These are phyloP conservation scores for Toxotes chatareus DNA, from an alignment of 2,113 vertebrate genomes.

Conservation along the genomic window DNA sequence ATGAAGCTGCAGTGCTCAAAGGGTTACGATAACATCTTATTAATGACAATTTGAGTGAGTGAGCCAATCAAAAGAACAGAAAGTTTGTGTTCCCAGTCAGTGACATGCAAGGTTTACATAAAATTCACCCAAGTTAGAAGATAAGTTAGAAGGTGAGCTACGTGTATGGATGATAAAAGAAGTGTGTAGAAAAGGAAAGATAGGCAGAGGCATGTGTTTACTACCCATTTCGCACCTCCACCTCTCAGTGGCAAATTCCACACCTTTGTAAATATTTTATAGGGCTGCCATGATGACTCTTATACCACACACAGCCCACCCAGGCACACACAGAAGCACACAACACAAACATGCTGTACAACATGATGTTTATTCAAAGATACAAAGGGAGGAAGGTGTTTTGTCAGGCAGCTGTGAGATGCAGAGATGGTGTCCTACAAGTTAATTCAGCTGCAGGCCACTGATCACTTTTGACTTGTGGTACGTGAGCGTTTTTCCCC, in stretches of 20 bases:
- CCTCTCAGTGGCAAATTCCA: constrained; percentile 33
- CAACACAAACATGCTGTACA: constrained; percentile 27
- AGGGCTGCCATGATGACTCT: constrained; percentile 28
- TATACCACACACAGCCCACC: constrained; percentile 43
- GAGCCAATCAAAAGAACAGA: constrained; percentile 1
- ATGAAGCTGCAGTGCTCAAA: neutral
- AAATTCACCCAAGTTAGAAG: neutral
- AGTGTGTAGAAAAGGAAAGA: neutral
- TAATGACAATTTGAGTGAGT: neutral
- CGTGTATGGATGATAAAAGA: neutral
- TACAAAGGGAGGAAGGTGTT: constrained; percentile 46
- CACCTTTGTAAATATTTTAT: constrained; percentile 66
- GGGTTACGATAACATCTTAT: neutral
- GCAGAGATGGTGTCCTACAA: neutral
- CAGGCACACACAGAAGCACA: constrained; percentile 17
- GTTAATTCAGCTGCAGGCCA: neutral
- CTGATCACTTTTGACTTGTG: neutral
- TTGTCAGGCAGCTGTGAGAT: constrained; percentile 49
- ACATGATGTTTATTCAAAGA: constrained; percentile 32
- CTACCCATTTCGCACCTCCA: constrained; percentile 23
- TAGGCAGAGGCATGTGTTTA: neutral
- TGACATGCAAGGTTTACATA: neutral
- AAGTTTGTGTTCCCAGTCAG: constrained; percentile 5
- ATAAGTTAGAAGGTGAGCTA: neutral
- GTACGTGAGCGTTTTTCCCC: neutral